Evolutionary conservation across 2,797 vertebrate species (phyloP), one percentile per base, ranked within the genome.

Genomic region (Poeciliopsis infans): DNA sequence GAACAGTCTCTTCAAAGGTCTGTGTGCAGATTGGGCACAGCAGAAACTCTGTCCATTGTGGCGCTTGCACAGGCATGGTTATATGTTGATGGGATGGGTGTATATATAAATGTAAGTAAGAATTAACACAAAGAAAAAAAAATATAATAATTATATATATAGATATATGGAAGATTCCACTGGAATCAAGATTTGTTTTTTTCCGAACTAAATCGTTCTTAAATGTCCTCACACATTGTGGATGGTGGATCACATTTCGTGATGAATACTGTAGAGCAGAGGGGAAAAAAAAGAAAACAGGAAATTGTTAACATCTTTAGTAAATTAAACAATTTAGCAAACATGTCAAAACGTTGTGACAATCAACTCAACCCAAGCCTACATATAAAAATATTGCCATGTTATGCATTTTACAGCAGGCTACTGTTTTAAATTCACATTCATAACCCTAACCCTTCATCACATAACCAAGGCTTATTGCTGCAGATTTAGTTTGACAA

Each of bases 41-140:
- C 91, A 99, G 96, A 95, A 99, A 99, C 96, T 99, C 98, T 78
- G 98, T 99, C 98, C 98, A 99, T 96, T 99, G 98, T 95, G 98
- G 98, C 94, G 98, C 98, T 98, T 99, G 98, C 95, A 99, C 98
- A 94, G 98, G 98, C 98, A 99, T 99, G 95, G 95, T 95, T 97
- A 95, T 96, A 97, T 96, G 92, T 94, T 91, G 78, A 85, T 90
- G 84, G 89, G 93, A 87, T 75, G 53, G 86, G 86, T 91, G 88
- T 84, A 85, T 89, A 87, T 91, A 88, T 88, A 88, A 86, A 28
- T 46, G 85, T 91, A 78, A 85, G 79, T 90, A 87, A 81, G 84
- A 84, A 93, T 92, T 92, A 92, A 94, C 92, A 94, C 89, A 93
- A 88, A 92, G 74, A 85, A 92, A 90, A 92, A 92, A 92, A 87